Evolutionary conservation across 2,113 vertebrate genomes (phyloP).

Genomic region (Catharus minimus): DNA sequence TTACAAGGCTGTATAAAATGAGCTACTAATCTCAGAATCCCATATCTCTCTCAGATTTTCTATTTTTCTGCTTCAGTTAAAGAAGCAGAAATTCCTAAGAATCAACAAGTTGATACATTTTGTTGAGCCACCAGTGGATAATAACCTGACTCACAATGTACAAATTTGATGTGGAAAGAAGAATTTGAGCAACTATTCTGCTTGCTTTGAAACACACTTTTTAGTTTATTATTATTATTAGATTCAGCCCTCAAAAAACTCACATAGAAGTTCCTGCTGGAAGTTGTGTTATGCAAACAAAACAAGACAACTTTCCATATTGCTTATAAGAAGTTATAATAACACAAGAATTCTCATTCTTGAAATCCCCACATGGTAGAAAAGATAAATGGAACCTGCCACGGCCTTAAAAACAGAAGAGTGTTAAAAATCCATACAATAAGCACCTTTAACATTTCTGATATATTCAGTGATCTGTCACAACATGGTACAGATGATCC

Average conservation of each 20-base stretch:
- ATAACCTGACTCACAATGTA: neutral
- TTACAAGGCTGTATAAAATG: neutral
- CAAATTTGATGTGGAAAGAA: neutral
- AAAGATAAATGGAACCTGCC: neutral
- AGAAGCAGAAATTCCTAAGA: neutral
- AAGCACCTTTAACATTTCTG: neutral
- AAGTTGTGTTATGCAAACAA: neutral
- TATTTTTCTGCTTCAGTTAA: neutral
- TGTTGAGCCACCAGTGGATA: neutral
- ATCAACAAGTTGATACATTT: neutral
- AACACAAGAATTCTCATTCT: neutral
- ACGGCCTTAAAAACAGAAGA: neutral
- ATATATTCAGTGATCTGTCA: no score
- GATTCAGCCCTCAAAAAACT: neutral
- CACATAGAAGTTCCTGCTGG: neutral
- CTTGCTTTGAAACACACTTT: neutral
- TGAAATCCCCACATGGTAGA: neutral
- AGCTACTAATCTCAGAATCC: neutral
- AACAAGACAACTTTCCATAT: neutral
- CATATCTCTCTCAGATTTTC: neutral
- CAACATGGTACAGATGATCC: fast-evolving
- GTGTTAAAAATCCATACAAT: neutral
- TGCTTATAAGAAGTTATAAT: neutral
- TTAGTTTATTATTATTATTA: neutral
- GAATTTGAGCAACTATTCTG: neutral